Percentiles rank a stretch among this genome's conserved stretches.
phyloP scores from a whole-genome alignment of 2,888 invertebrate genomes.

The Rotaria socialis region DNA sequence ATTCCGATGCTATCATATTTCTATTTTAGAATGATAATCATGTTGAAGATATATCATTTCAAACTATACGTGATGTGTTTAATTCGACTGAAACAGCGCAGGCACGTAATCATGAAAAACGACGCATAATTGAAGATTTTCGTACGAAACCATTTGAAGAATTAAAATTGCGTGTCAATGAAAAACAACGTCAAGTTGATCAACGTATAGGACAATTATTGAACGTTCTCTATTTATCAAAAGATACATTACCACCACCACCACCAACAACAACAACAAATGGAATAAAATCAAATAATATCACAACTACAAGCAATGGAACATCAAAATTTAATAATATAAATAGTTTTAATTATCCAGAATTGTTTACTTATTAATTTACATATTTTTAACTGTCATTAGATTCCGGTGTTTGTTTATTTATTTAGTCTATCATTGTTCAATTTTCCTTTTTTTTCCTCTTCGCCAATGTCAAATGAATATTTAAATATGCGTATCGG shows the following conservation, averaged over 20 bases:
- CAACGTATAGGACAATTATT: not conserved
- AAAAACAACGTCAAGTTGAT: not conserved
- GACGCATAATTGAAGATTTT: conserved; percentile 7
- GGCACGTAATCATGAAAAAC: not conserved
- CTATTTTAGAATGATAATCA: not conserved
- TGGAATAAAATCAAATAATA: not conserved
- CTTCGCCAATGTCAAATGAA: not conserved
- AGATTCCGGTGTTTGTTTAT: conserved; percentile 19
- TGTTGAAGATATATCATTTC: not conserved
- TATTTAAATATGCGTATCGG: not conserved
- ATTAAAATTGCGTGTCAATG: not conserved
- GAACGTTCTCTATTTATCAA: not conserved
- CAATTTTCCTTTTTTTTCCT: not conserved
- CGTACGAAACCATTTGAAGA: conserved; percentile 17
- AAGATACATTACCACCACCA: not conserved
- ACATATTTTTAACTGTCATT: not conserved
- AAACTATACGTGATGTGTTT: not conserved
- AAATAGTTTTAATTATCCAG: no score
- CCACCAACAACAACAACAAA: not conserved
- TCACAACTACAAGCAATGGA: not conserved
- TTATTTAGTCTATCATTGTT: not conserved
- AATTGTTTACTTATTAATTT: not conserved
- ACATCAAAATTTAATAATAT: not conserved
- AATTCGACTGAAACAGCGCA: not conserved
- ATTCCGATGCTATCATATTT: not conserved